Evolutionary conservation across 2,113 vertebrate species (phyloP).

Genomic region (Eubucco bourcierii): DNA sequence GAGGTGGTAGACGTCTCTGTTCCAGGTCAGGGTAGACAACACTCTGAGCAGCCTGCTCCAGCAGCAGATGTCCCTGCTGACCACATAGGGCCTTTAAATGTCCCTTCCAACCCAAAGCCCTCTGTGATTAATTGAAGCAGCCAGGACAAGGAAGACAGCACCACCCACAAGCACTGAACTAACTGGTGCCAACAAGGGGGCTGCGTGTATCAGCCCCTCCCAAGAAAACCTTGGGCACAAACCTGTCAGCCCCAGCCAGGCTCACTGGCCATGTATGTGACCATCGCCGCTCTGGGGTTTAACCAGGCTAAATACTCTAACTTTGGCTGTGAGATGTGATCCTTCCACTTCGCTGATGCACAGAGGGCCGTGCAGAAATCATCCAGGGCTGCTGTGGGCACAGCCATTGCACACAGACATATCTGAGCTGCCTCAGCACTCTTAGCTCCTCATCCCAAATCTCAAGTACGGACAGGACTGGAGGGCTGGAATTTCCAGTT

Average conservation of each 20-base stretch:
- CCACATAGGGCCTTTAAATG: too few species aligned
- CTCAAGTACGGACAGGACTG: constrained; percentile 44
- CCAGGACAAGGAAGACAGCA: fast-evolving
- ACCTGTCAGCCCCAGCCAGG: not conserved
- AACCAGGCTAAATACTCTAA: not conserved
- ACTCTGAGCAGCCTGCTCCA: too few species aligned
- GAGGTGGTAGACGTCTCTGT: too few species aligned
- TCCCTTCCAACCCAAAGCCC: too few species aligned
- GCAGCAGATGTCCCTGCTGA: too few species aligned
- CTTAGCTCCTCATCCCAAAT: not conserved
- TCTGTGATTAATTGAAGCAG: not conserved
- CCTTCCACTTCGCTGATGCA: fast-evolving
- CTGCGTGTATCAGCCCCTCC: not conserved
- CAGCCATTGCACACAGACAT: not conserved
- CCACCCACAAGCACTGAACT: fast-evolving
- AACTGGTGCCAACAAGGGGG: not conserved
- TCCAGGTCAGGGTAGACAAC: too few species aligned
- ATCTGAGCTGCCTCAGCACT: not conserved
- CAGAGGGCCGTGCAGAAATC: not conserved
- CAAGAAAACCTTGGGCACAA: not conserved
- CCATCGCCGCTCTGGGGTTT: fast-evolving
- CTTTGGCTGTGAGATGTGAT: not conserved
- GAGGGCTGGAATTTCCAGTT: constrained; percentile 39
- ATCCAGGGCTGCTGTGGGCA: not conserved
- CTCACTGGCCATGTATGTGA: not conserved